phyloP scores from a whole-genome alignment of 92 coral and sea anemone species.

The Phenganax subtilis region DNA sequence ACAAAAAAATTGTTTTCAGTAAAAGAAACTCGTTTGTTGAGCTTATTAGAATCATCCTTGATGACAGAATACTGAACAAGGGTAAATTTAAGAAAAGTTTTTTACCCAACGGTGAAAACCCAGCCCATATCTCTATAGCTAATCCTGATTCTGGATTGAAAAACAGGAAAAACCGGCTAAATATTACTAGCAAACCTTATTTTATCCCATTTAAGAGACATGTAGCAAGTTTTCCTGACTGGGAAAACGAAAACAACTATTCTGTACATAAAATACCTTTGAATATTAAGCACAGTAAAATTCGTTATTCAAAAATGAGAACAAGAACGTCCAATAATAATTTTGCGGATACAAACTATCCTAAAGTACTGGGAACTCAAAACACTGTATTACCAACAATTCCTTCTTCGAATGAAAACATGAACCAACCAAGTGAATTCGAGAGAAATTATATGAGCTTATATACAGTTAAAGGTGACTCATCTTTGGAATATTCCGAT shows the following conservation, averaged over 20 bases:
- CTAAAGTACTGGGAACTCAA: neutral
- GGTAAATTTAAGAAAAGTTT: conserved; percentile 3
- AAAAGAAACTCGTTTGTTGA: neutral
- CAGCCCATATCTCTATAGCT: neutral
- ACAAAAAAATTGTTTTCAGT: neutral
- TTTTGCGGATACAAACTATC: neutral
- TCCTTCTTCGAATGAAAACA: neutral
- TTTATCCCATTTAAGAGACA: conserved; percentile 12
- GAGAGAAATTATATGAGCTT: neutral
- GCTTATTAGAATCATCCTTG: neutral
- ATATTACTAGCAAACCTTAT: neutral
- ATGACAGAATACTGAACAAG: neutral
- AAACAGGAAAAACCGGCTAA: neutral
- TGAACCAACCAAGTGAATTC: neutral
- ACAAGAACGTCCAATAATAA: neutral
- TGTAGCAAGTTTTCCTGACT: neutral
- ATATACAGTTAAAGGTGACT: neutral
- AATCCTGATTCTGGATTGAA: neutral
- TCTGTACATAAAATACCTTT: neutral
- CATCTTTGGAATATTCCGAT: neutral
- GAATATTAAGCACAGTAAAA: neutral
- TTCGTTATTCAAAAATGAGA: neutral
- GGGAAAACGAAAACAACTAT: neutral
- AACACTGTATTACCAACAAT: neutral
- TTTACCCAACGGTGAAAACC: neutral